These are phyloP conservation scores for Archaeoteleia sp. DNA, from an alignment of 2,888 invertebrate species.

Conservation along the genomic window DNA sequence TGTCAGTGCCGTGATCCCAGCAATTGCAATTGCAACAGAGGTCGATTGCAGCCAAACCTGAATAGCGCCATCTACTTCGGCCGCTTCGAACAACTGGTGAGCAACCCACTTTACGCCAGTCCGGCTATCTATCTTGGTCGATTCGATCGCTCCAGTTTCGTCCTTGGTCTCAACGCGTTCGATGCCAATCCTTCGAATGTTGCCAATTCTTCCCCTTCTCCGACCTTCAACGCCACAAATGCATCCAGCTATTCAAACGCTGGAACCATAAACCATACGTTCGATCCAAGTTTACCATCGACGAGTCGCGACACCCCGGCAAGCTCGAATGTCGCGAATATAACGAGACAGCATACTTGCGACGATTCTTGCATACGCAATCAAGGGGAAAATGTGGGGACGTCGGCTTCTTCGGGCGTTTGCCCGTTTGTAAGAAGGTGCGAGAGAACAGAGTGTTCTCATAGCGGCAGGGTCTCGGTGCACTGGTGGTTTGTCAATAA, in stretches of 20 bases:
- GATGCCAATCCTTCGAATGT: constrained; percentile 28
- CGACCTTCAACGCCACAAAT: constrained; percentile 5
- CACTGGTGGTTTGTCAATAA: constrained; percentile 82
- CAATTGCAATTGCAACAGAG: constrained; percentile 63
- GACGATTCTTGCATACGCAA: constrained; percentile 75
- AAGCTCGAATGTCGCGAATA: constrained; percentile 72
- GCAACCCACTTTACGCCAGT: constrained; percentile 68
- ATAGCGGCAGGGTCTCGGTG: constrained; percentile 77
- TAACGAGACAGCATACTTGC: constrained; percentile 74
- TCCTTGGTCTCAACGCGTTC: constrained; percentile 53
- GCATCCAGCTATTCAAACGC: constrained; percentile 21
- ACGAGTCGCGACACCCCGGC: constrained; percentile 34
- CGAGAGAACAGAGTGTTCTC: constrained; percentile 66
- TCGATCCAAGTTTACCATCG: constrained; percentile 54
- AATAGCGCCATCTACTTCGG: constrained; percentile 68
- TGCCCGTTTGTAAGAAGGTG: constrained; percentile 67
- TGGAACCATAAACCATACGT: constrained; percentile 17
- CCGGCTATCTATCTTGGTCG: constrained; percentile 67
- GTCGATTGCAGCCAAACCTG: constrained; percentile 60
- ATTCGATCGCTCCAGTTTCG: constrained; percentile 59
- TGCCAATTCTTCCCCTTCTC: constrained; percentile 2
- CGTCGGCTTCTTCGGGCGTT: constrained; percentile 45
- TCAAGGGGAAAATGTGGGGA: constrained; percentile 69
- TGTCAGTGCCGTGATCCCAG: constrained; percentile 64
- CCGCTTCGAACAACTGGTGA: constrained; percentile 64